A percentile compares a stretch with the other conserved stretches of the same genome.
Conservation (phyloP, 2,888 invertebrate genomes). For the Hypselothyrea guttata region DNA sequence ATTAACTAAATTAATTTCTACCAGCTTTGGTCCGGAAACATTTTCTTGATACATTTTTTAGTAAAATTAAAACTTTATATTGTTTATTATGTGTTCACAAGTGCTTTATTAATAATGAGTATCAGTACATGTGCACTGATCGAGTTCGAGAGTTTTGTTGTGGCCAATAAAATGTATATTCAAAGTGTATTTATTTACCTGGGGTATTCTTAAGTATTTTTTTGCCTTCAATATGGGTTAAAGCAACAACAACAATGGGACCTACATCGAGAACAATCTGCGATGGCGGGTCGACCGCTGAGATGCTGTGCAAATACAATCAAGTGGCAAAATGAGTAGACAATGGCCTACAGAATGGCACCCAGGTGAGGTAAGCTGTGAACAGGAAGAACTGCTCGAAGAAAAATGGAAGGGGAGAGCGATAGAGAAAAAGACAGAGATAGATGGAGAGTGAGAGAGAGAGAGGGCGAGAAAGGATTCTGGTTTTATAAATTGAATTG, state of each 20-base stretch:
- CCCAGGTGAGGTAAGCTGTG: background rate
- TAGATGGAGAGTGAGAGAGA: background rate
- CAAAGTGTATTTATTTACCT: conserved; percentile 8
- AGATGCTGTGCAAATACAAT: conserved; percentile 32
- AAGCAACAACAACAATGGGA: conserved; percentile 2
- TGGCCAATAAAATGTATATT: background rate
- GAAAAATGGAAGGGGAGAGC: background rate
- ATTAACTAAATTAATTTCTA: too few relatives aligned
- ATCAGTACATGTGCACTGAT: conserved; percentile 31
- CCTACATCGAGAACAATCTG: conserved; percentile 1
- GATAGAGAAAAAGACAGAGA: background rate
- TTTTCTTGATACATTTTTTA: too few relatives aligned
- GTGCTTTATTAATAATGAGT: background rate
- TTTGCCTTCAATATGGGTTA: background rate
- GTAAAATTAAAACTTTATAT: too few relatives aligned
- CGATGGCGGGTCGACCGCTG: conserved; percentile 13
- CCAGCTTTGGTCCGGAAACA: too few relatives aligned
- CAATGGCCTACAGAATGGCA: conserved; percentile 31
- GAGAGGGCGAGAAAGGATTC: background rate
- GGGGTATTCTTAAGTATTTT: conserved; percentile 12
- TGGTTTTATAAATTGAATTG: conserved; percentile 52
- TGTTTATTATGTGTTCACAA: too few relatives aligned
- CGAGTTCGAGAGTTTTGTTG: conserved; percentile 25
- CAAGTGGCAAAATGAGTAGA: conserved; percentile 61
- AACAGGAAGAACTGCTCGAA: background rate